Evolutionary conservation across 2,113 vertebrate genomes (phyloP).

Genomic region (Xiphias gladius): DNA sequence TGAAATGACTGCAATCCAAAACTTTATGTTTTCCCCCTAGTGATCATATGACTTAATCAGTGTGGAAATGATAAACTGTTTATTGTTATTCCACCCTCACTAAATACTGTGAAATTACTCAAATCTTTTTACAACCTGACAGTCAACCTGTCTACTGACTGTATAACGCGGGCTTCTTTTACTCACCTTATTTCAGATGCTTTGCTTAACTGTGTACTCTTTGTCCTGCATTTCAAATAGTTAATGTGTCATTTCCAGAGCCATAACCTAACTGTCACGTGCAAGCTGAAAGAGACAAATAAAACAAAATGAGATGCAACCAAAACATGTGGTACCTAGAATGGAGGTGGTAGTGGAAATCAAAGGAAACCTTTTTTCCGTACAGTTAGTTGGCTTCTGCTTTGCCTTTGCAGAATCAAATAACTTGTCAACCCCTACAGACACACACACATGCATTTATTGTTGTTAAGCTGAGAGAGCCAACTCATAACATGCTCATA

Average conservation of each 20-base stretch:
- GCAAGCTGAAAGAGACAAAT: background rate
- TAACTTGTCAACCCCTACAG: background rate
- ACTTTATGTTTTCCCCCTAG: background rate
- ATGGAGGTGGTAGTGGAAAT: conserved; percentile 10
- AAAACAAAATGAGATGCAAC: background rate
- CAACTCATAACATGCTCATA: background rate
- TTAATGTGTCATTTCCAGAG: conserved; percentile 29
- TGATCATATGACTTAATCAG: background rate
- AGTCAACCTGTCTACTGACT: background rate
- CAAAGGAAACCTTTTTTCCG: background rate
- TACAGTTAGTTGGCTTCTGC: conserved; percentile 16
- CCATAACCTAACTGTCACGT: conserved; percentile 18
- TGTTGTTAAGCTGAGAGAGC: too few species aligned
- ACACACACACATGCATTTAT: background rate
- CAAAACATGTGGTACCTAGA: background rate
- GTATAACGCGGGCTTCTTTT: background rate
- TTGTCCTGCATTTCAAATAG: background rate
- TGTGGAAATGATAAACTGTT: background rate
- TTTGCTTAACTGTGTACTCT: too few species aligned
- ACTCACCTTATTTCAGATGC: background rate
- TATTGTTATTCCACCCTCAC: background rate
- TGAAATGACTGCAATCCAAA: background rate
- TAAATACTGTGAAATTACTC: background rate
- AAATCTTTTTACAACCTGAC: background rate
- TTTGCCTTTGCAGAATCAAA: background rate